These are phyloP conservation scores for Rhinolophus ferrumequinum DNA, from an alignment of 2,113 vertebrate species.

Conservation along the genomic window DNA sequence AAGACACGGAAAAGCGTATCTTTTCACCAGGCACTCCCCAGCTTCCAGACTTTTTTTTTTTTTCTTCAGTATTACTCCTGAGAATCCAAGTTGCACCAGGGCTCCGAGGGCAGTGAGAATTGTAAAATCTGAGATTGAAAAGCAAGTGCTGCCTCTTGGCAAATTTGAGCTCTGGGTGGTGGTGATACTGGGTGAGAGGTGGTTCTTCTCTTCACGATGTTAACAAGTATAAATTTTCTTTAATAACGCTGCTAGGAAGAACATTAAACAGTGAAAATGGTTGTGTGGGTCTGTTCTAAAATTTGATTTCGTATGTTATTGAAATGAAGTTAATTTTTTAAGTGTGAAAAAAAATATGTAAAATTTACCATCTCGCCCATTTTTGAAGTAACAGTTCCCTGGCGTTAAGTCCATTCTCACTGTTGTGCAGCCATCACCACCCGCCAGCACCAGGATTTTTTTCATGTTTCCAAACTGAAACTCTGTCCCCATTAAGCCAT, in stretches of 20 bases:
- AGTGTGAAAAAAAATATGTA: not conserved
- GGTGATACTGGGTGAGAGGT: not conserved
- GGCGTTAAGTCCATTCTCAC: not conserved
- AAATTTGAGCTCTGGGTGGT: not conserved
- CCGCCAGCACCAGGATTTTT: too few species aligned
- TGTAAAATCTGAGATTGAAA: not conserved
- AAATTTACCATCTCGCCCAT: not conserved
- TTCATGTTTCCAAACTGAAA: not conserved
- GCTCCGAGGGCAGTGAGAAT: not conserved
- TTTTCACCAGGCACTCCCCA: rapidly evolving
- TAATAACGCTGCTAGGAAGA: not conserved
- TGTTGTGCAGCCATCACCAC: too few species aligned
- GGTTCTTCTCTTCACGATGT: not conserved
- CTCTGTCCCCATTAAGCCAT: not conserved
- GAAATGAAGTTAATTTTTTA: not conserved
- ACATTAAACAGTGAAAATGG: not conserved
- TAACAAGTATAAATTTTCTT: too few species aligned
- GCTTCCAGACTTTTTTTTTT: not conserved
- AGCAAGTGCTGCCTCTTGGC: not conserved
- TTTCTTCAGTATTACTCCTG: rapidly evolving
- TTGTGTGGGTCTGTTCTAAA: not conserved
- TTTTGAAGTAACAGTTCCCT: too few species aligned
- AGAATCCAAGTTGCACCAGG: not conserved
- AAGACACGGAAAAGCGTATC: not conserved
- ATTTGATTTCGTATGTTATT: not conserved